Base-by-base conservation (phyloP, 1,140 invertebrate species). In the Panagrolaimus sp. region DNA sequence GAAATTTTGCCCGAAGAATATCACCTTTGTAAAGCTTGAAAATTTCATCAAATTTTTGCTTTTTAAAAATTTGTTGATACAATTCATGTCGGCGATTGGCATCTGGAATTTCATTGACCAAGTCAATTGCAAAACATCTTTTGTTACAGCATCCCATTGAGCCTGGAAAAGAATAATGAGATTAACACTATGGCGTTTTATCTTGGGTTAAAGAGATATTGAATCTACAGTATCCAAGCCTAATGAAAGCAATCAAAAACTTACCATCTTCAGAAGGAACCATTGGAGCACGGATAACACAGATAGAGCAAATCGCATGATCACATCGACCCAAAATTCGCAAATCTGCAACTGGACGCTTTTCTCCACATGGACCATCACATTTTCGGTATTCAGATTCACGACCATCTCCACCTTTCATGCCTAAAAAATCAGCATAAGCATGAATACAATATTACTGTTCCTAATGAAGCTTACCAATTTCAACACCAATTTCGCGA, bases 11-110 rank as follows among this genome's bases (percentile, higher is more conserved):
- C 14, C 52, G 5, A 24, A 12, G 52, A 12, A 28, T 28, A 58
- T 58, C 52, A 2, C 52, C 63, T 9, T 72, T 74, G 28, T 73
- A 43, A 9, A 46, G 21, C 15, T 70, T 73, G 43, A 75, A 73
- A 15, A 15, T 28, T 38, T 43, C 43, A 26, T 75, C 71, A 17
- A 67, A 47, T 14, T 63, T 63, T 10, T 65, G 58, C 12, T 43
- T 32, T 43, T 65, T 63, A 43, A 43, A 63, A 15, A 63, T 65
- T 5, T 43, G 93, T 74, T 92, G 93, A 28, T 58, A 58, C 10
- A 58, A 28, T 21, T 58, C 21, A 58, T 58, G 52, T 12, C 28
- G 21, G 3, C 52, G 52, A 5, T 58, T n/a, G 14, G 21, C 15
- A 58, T 58, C 52, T 12, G 52, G 52, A 58, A 58, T 17, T 12